phyloP scores from a whole-genome alignment of 2,797 vertebrate genomes.

The Octomys mimax region DNA sequence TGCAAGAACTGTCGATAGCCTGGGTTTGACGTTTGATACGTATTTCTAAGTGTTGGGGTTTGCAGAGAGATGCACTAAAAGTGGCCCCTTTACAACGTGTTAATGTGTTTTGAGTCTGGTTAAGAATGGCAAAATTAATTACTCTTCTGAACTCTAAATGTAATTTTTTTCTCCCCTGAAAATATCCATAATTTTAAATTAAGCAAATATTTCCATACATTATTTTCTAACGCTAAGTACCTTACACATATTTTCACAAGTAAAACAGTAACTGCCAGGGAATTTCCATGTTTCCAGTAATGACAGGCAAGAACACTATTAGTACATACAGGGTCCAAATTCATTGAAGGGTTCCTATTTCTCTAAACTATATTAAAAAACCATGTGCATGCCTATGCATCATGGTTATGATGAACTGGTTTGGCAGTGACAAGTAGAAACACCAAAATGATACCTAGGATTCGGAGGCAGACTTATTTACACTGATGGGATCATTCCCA shows the following conservation, averaged over 20 bases:
- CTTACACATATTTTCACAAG: constrained; percentile 16
- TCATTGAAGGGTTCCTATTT: constrained; percentile 9
- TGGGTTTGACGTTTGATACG: neutral
- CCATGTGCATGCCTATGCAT: neutral
- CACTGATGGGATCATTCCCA: too few species aligned
- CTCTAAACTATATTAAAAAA: neutral
- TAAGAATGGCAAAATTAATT: constrained; percentile 24
- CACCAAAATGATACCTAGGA: too few species aligned
- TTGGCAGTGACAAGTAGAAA: too few species aligned
- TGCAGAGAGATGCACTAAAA: neutral
- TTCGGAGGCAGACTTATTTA: too few species aligned
- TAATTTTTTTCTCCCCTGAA: constrained; percentile 33
- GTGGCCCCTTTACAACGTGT: neutral
- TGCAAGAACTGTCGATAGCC: neutral
- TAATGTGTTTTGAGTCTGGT: neutral
- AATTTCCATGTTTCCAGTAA: neutral
- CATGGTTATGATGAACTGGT: neutral
- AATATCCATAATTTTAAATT: neutral
- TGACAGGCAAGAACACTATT: neutral
- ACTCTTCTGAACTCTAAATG: neutral
- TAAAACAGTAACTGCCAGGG: neutral
- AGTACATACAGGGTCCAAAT: neutral
- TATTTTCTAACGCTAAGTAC: constrained; percentile 25
- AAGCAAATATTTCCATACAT: neutral
- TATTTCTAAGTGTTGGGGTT: neutral